Percentiles rank a stretch among this genome's conserved stretches.
Evolutionary conservation across 2,113 vertebrate species (phyloP).

Genomic region (Channa argus): DNA sequence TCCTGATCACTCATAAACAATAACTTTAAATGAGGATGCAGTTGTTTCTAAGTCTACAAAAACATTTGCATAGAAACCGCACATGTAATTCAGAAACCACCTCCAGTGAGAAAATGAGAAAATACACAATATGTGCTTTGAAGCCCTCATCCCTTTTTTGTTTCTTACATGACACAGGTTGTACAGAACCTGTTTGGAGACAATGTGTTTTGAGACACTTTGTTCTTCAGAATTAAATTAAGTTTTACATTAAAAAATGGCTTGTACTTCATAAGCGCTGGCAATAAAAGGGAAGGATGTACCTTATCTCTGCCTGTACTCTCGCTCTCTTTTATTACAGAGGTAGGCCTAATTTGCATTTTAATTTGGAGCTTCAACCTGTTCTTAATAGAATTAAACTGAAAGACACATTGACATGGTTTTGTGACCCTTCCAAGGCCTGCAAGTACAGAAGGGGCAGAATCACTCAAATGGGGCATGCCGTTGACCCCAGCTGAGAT

Average conservation of each 20-base stretch:
- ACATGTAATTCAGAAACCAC: constrained; percentile 27
- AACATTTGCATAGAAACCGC: constrained; percentile 14
- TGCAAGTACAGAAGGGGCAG: constrained; percentile 54
- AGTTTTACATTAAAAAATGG: constrained; percentile 73
- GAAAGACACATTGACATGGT: constrained; percentile 76
- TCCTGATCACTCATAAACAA: background rate
- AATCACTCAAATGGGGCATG: constrained; percentile 53
- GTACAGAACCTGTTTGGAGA: constrained; percentile 63
- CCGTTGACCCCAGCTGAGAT: constrained; percentile 66
- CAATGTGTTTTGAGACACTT: constrained; percentile 66
- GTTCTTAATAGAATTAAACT: constrained; percentile 84
- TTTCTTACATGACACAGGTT: constrained; percentile 61
- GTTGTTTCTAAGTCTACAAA: background rate
- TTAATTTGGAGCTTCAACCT: constrained; percentile 86
- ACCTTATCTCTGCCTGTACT: constrained; percentile 80
- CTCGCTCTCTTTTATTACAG: constrained; percentile 73
- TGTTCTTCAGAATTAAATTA: constrained; percentile 79
- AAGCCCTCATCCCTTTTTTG: constrained; percentile 54
- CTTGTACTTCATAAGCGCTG: constrained; percentile 73
- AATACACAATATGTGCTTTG: constrained; percentile 46
- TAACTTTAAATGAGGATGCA: constrained; percentile 5
- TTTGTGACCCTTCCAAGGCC: constrained; percentile 70
- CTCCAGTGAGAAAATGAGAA: constrained; percentile 18
- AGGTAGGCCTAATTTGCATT: constrained; percentile 83
- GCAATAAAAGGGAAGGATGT: constrained; percentile 75